Percentiles rank a stretch among this genome's conserved stretches.
phyloP scores from a whole-genome alignment of 2,797 vertebrate genomes.

The Mustela erminea region DNA sequence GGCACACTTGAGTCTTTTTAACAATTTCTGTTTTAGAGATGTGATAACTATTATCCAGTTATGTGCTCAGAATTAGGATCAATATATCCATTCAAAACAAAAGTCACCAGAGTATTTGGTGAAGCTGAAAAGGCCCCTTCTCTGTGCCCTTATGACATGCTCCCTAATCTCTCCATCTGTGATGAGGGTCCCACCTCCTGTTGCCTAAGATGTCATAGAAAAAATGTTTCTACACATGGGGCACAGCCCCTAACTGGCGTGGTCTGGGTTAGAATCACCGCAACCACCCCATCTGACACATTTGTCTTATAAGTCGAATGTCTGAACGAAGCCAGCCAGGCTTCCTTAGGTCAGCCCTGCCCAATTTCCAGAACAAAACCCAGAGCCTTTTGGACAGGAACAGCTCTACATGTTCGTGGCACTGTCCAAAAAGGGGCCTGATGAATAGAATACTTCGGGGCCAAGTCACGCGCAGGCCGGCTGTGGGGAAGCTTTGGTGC shows the following conservation, averaged over 20 bases:
- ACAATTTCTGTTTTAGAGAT: neutral
- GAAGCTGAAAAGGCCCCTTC: neutral
- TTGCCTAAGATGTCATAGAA: neutral
- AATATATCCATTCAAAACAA: neutral
- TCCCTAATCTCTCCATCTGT: neutral
- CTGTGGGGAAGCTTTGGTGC: constrained; percentile 74
- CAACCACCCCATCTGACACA: neutral
- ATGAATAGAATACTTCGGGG: neutral
- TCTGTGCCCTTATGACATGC: fast-evolving
- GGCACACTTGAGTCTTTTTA: neutral
- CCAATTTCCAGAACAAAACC: neutral
- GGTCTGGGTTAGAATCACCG: neutral
- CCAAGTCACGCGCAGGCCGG: fast-evolving
- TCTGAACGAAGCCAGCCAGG: neutral
- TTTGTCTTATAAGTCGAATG: neutral
- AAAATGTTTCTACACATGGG: neutral
- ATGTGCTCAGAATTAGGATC: neutral
- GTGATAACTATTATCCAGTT: neutral
- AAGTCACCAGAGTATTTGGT: neutral
- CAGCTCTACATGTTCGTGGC: neutral
- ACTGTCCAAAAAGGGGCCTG: neutral
- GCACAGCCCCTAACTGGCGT: fast-evolving
- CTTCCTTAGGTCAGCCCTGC: neutral
- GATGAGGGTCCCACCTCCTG: neutral
- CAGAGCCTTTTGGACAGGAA: neutral